Conservation (phyloP, 2,888 invertebrate species). For the Stramonita haemastoma region DNA sequence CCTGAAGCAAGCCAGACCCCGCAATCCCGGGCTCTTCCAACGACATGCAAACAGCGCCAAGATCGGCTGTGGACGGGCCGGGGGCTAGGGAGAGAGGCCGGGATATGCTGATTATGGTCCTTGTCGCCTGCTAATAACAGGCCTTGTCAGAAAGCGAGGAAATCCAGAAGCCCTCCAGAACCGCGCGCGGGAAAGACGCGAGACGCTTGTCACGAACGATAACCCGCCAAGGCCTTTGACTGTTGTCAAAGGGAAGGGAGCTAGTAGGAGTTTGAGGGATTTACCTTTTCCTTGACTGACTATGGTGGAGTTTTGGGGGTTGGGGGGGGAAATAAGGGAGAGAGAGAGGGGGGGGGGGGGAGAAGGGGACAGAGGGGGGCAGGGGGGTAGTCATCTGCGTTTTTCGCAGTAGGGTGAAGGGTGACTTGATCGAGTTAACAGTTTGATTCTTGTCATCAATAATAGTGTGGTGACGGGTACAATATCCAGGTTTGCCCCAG, state of each 20-base stretch:
- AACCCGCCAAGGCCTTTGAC: constrained; percentile 21
- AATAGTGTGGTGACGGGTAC: constrained; percentile 17
- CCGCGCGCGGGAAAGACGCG: not conserved
- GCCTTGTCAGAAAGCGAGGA: constrained; percentile 40
- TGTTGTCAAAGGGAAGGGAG: constrained; percentile 16
- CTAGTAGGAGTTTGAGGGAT: not conserved
- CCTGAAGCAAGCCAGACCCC: constrained; percentile 41
- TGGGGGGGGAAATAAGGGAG: not conserved
- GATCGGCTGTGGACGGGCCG: constrained; percentile 35
- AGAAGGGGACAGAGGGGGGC: not conserved
- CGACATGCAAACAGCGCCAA: constrained; percentile 43
- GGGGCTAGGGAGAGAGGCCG: constrained; percentile 10
- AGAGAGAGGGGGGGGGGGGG: not conserved
- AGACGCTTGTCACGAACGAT: constrained; percentile 30
- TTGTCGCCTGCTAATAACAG: constrained; percentile 44
- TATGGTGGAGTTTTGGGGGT: not conserved
- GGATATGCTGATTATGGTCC: constrained; percentile 41
- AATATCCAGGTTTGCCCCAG: not conserved
- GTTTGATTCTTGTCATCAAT: constrained; percentile 14
- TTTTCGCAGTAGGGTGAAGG: not conserved
- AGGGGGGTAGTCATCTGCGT: not conserved
- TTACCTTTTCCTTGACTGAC: constrained; percentile 14
- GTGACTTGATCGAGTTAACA: not conserved
- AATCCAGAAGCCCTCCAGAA: constrained; percentile 26
- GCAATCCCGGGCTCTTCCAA: constrained; percentile 29